Evolutionary conservation across 2,797 vertebrate species (phyloP), one percentile per base, ranked within the genome.

Genomic region (Pseudotriccus pelzelni): DNA sequence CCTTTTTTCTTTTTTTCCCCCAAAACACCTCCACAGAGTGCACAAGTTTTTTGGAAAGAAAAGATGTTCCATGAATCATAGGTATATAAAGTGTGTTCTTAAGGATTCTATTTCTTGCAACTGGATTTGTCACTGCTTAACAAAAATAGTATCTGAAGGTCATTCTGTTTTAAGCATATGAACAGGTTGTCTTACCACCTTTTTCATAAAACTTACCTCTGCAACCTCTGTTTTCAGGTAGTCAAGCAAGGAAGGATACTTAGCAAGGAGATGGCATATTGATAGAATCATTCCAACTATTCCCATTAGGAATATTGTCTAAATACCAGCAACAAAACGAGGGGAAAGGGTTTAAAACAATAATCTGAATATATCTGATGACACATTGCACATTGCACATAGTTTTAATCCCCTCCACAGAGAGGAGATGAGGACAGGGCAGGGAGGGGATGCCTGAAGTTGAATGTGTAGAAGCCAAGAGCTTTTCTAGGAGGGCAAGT

Each of bases 391-490:
- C 14, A 4, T 3, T 47, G 14, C 25, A 44, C 18, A 23, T 3
- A 36, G 3, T 32, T 69, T 87, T 41, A 70, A 53, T 22, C 6
- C 3, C 2, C 36, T 66, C 13, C 3, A 12, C 21, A 27, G 4
- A 5, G 14, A 22, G n/a, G 3, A 10, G 1, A 1, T 8, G 6
- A 9, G 27, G 13, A 23, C 8, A 49, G 32, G 12, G 32, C 19
- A 46, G 14, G 18, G 5, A 41, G 10, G 4, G 14, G 52, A 30
- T 0, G 0, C 8, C 18, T 43, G 25, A 50, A 82, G n/a, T 3
- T 75, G 21, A 58, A 2, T 14, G 25, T 18, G 70, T 34, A 49
- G 52, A 79, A 55, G 25, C 5, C 20, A 47, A 22, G 4, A 34
- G 9, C 3, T 50, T 18, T 55, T 6, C 14, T 46, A 68, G 59